phyloP scores from a whole-genome alignment of 2,888 invertebrate genomes.

The Drosophila conformis region DNA sequence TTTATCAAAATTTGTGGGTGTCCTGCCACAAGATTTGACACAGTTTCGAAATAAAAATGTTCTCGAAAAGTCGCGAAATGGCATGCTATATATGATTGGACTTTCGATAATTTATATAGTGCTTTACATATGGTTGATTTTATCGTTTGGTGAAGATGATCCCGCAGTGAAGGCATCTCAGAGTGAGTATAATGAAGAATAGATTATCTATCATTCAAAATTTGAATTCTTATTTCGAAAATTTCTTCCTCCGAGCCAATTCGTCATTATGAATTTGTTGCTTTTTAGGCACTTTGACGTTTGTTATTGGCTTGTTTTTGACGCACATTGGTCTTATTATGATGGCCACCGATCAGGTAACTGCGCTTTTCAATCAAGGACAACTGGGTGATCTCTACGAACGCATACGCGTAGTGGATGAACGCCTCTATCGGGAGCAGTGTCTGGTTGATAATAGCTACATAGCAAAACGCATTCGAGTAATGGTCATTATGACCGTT shows the following conservation, averaged over 20 bases:
- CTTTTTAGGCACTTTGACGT: conserved; percentile 82
- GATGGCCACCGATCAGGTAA: conserved; percentile 84
- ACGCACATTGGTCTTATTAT: conserved; percentile 84
- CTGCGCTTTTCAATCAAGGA: conserved; percentile 82
- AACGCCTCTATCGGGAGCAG: conserved; percentile 80
- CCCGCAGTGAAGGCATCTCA: conserved; percentile 76
- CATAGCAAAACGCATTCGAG: conserved; percentile 71
- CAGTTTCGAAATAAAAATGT: conserved; percentile 70
- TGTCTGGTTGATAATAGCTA: conserved; percentile 75
- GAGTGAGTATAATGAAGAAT: conserved; percentile 71
- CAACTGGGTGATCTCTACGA: conserved; percentile 80
- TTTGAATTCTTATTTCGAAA: background rate
- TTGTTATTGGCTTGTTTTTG: conserved; percentile 84
- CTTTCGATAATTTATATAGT: conserved; percentile 65
- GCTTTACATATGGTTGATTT: conserved; percentile 81
- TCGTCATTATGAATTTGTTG: background rate
- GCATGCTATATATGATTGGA: conserved; percentile 73
- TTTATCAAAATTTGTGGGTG: conserved; percentile 82
- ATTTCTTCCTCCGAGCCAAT: background rate
- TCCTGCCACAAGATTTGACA: conserved; percentile 80
- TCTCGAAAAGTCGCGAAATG: conserved; percentile 79
- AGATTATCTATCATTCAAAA: background rate
- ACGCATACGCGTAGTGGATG: conserved; percentile 82
- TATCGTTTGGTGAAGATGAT: conserved; percentile 79
- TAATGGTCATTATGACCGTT: conserved; percentile 76